phyloP scores from a whole-genome alignment of 92 coral and sea anemone genomes.

The Phenganax stokvisi region DNA sequence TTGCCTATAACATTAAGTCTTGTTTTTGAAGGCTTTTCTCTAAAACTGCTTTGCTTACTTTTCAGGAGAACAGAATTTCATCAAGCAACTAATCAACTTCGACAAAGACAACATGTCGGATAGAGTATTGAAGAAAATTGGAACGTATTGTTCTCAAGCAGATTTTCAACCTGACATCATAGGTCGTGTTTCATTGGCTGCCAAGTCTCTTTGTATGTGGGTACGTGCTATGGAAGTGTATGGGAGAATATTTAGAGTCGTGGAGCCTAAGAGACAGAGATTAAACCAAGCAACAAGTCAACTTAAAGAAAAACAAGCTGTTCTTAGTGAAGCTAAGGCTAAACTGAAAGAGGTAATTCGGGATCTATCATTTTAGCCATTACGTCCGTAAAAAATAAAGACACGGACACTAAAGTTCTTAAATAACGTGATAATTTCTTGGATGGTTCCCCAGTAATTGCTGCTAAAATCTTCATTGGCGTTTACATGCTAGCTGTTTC shows the following conservation, averaged over 20 bases:
- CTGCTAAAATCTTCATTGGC: too few species aligned
- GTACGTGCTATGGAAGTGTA: slow-evolving; percentile 99
- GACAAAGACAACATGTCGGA: slow-evolving; percentile 99
- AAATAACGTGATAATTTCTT: neutral
- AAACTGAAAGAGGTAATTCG: slow-evolving; percentile 84
- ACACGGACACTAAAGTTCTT: neutral
- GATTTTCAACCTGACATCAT: slow-evolving; percentile 99
- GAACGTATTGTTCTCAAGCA: slow-evolving; percentile 88
- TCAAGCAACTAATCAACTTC: slow-evolving; percentile 92
- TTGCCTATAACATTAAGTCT: too few species aligned
- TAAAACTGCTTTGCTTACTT: neutral
- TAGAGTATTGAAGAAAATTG: slow-evolving; percentile 89
- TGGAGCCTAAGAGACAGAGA: slow-evolving; percentile 96
- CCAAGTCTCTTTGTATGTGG: slow-evolving; percentile 98
- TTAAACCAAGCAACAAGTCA: slow-evolving; percentile 86
- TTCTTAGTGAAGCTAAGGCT: slow-evolving; percentile 96
- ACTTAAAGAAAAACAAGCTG: slow-evolving; percentile 89
- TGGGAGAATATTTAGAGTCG: slow-evolving; percentile 92
- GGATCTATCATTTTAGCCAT: neutral
- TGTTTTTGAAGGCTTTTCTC: too few species aligned
- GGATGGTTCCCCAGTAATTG: too few species aligned
- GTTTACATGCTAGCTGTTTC: too few species aligned
- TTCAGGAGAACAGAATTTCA: slow-evolving; percentile 90
- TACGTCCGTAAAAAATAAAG: neutral
- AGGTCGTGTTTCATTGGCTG: slow-evolving; percentile 97